A percentile compares a stretch with the other conserved stretches of the same genome.
These are phyloP conservation scores for Arion vulgaris DNA, from an alignment of 1,140 invertebrate species.

Conservation along the genomic window DNA sequence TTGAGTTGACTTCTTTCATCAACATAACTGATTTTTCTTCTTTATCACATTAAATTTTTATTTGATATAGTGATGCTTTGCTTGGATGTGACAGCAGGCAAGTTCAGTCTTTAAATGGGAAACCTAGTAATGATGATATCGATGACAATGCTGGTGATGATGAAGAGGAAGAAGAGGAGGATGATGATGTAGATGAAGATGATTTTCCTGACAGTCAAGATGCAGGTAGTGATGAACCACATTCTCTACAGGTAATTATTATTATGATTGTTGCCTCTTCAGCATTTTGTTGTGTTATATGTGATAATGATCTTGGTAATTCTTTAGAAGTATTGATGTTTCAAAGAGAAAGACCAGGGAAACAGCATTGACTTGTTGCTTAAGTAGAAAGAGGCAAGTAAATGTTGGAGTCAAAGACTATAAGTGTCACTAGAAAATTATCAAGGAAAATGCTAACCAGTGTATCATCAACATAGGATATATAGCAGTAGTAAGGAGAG, in stretches of 20 bases:
- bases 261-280: neutral
- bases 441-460: too few species aligned
- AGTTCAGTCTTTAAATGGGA: neutral
- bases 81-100: conserved; percentile 9
- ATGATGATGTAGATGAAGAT: conserved; percentile 50
- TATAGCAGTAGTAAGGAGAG: too few species aligned
- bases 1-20: too few species aligned
- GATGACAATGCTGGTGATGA: conserved; percentile 51
- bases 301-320: too few species aligned
- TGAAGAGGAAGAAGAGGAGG: conserved; percentile 55
- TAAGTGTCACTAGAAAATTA: too few species aligned
- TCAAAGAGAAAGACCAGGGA: too few species aligned
- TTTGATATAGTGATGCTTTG: conserved; percentile 32
- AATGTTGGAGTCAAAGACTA: too few species aligned
- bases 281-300: too few species aligned
- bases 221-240: conserved; percentile 37
- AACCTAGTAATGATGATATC: conserved; percentile 10
- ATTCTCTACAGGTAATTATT: conserved; percentile 21
- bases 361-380: too few species aligned
- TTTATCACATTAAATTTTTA: neutral
- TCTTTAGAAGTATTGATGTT: too few species aligned
- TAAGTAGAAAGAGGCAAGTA: too few species aligned
- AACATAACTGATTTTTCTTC: neutral
- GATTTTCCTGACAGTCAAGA: conserved; percentile 50
- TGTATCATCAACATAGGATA: too few species aligned